These are phyloP conservation scores for Agonopterix alstromeriana DNA, from an alignment of 2,888 invertebrate species.

Conservation along the genomic window DNA sequence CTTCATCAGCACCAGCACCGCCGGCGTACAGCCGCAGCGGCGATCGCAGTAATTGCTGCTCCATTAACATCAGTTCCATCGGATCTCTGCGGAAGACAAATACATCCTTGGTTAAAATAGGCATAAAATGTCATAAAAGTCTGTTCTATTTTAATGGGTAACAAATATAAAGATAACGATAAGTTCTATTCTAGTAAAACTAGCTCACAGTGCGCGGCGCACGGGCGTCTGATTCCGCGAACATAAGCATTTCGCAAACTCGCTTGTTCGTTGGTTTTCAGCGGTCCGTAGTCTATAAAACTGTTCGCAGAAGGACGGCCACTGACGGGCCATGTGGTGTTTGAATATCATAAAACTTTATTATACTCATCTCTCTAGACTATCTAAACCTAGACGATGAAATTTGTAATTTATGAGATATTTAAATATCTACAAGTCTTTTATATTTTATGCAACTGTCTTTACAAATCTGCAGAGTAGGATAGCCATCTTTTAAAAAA, in stretches of 20 bases:
- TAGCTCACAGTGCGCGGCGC: conserved; percentile 8
- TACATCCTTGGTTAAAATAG: conserved; percentile 2
- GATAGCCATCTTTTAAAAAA: no score
- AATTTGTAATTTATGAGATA: neutral
- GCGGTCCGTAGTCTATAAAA: conserved; percentile 67
- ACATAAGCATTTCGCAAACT: conserved; percentile 37
- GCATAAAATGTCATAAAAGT: neutral
- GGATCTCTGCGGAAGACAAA: conserved; percentile 79
- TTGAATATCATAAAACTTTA: conserved; percentile 47
- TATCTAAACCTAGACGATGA: neutral
- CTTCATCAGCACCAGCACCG: conserved; percentile 73
- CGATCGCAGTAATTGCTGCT: conserved; percentile 83
- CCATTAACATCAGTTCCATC: conserved; percentile 87
- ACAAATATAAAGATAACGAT: conserved; percentile 14
- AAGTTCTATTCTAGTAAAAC: conserved; percentile 16
- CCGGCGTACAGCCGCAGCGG: conserved; percentile 82
- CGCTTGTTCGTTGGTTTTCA: conserved; percentile 61
- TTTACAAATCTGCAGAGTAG: neutral
- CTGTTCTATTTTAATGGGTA: neutral
- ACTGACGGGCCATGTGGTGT: conserved; percentile 48
- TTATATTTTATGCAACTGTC: neutral
- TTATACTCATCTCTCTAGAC: neutral
- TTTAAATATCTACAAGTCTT: neutral
- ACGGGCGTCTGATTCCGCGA: conserved; percentile 34
- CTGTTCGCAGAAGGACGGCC: conserved; percentile 57